Evolutionary conservation across 2,797 vertebrate species (phyloP).

Genomic region (Siniperca scherzeri): DNA sequence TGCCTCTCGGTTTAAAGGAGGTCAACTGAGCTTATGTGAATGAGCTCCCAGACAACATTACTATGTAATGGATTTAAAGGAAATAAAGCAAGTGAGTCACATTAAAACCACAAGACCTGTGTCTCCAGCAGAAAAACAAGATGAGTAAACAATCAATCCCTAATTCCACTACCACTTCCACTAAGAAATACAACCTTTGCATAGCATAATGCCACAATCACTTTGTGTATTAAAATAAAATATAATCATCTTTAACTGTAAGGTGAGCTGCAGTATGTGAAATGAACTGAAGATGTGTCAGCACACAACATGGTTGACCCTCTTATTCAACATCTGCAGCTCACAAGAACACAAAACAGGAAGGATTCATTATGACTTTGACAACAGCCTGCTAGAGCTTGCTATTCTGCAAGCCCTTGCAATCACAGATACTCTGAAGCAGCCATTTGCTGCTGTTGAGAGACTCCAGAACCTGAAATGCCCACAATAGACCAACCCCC

Average conservation of each 20-base stretch:
- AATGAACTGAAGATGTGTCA: neutral
- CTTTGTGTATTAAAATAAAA: neutral
- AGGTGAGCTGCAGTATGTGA: slow-evolving; percentile 11
- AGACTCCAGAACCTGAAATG: slow-evolving; percentile 41
- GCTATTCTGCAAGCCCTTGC: slow-evolving; percentile 12
- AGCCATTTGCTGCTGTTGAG: slow-evolving; percentile 43
- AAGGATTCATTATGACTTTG: slow-evolving; percentile 42
- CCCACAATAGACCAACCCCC: slow-evolving; percentile 45
- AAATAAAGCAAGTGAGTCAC: slow-evolving; percentile 58
- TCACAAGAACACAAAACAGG: slow-evolving; percentile 38
- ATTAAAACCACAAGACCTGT: slow-evolving; percentile 53
- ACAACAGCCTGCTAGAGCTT: slow-evolving; percentile 18
- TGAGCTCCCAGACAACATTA: slow-evolving; percentile 39
- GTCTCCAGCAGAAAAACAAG: slow-evolving; percentile 43
- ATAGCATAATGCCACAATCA: neutral
- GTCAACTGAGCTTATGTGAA: slow-evolving; percentile 43
- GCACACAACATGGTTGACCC: slow-evolving; percentile 18
- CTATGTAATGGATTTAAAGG: slow-evolving; percentile 53
- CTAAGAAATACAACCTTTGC: neutral
- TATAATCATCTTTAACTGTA: slow-evolving; percentile 1
- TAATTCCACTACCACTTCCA: neutral
- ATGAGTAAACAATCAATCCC: slow-evolving; percentile 6
- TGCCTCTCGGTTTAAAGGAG: slow-evolving; percentile 45
- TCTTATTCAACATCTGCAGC: slow-evolving; percentile 12
- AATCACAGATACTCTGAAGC: slow-evolving; percentile 43